Base-by-base conservation (phyloP, 2,888 invertebrate species). In the Epinotia bilunana region DNA sequence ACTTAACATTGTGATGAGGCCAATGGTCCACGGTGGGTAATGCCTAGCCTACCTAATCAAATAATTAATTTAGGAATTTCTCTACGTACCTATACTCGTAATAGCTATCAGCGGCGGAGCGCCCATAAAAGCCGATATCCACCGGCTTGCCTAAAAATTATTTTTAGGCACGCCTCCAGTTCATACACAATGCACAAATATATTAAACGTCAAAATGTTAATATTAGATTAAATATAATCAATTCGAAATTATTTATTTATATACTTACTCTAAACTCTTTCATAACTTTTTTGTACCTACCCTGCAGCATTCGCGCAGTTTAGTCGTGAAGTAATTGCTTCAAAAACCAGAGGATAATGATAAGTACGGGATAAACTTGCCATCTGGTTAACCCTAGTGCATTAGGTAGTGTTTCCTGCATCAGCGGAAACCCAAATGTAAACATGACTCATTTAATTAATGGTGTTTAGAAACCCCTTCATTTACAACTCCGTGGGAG, bases 361-460 rank as follows among this genome's bases (percentile, higher is more conserved):
- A 16, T 49, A 53, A n/a, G 6, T 53, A 53, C 9, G 18, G 20
- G 20, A 16, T 18, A 13, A 64, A 12, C 58, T 23, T 28, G 46
- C 28, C 4, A n/a, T 23, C 11, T 12, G 43, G 6, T 11, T 46
- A 20, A 39, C 33, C 23, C 12, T 4, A 63, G 18, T 3, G 33
- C 46, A n/a, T 58, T 60, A 13, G 43, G 33, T 33, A 18, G 23
- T 58, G 12, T 16, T 69, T 20, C 39, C 49, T 49, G 63, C 43
- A 43, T 58, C 74, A 49, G 28, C 60, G 64, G 74, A 74, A 71
- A 74, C 64, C 39, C n/a, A 53, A 70, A 60, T 13, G 39, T 74
- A 64, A 70, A 71, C 74, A 65, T 64, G 74, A 61, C 16, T 74
- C 60, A 70, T 74, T 53, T 65, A 71, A 73, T 63, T 73, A 57